Evolutionary conservation across 2,113 vertebrate species (phyloP).

Genomic region (Lepidothrix coronata): DNA sequence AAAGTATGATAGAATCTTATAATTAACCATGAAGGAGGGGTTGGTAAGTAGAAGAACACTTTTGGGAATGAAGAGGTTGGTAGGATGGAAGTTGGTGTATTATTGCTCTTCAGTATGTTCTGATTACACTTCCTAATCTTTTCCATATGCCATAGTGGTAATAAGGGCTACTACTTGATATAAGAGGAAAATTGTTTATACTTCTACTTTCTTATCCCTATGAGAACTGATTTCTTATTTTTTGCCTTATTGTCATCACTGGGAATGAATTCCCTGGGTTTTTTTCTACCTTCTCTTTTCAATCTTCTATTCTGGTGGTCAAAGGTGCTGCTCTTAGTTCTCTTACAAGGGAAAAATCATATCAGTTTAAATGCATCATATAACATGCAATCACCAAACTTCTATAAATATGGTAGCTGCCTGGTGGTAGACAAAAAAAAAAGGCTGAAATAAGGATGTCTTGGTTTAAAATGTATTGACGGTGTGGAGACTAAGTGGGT

Average conservation of each 20-base stretch:
- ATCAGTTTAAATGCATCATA: not conserved
- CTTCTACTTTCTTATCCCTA: not conserved
- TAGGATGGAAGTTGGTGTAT: not conserved
- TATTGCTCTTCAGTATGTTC: not conserved
- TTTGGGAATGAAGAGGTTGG: not conserved
- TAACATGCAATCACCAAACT: not conserved
- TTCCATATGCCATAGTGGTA: not conserved
- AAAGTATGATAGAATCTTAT: not conserved
- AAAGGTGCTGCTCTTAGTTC: not conserved
- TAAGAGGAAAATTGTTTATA: not conserved
- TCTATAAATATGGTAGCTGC: not conserved
- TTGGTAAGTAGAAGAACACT: not conserved
- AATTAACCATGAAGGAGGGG: not conserved
- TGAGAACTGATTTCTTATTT: not conserved
- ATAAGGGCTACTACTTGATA: not conserved
- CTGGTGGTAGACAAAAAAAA: not conserved
- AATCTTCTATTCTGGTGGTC: not conserved
- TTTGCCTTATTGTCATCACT: not conserved
- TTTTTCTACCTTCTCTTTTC: not conserved
- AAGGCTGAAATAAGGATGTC: not conserved
- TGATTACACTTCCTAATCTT: not conserved
- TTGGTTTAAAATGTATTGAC: not conserved
- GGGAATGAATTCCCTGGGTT: fast-evolving
- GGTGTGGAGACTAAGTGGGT: not conserved
- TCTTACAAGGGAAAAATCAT: not conserved